These are phyloP conservation scores for Anthopleura sola DNA, from an alignment of 64 coral and sea anemone species.

Conservation along the genomic window DNA sequence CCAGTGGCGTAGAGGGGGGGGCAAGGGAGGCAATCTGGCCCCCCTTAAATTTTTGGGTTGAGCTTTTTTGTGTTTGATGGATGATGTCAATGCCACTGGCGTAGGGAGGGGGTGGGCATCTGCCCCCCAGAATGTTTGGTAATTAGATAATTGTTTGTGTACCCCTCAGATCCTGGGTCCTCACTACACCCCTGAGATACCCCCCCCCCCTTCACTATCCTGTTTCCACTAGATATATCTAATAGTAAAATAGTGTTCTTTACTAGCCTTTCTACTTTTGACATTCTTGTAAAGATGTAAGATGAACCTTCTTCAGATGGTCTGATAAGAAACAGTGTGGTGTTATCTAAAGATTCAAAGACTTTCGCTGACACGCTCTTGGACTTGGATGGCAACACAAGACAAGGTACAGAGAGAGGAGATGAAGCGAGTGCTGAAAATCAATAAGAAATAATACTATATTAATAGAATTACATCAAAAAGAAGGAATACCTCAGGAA, in stretches of 20 bases:
- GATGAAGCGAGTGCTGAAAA: slow-evolving; percentile 27
- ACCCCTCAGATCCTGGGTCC: no score
- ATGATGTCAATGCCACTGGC: no score
- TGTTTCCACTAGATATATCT: no score
- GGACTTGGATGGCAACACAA: slow-evolving; percentile 22
- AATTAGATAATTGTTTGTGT: no score
- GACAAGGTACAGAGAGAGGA: slow-evolving; percentile 15
- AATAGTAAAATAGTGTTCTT: not conserved
- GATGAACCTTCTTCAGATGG: not conserved
- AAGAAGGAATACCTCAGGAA: not conserved
- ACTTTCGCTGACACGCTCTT: slow-evolving; percentile 2
- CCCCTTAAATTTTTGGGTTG: no score
- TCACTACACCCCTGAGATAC: no score
- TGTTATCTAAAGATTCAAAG: not conserved
- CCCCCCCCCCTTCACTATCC: no score
- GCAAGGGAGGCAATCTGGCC: no score
- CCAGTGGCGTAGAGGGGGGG: no score
- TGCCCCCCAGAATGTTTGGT: no score
- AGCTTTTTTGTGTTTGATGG: no score
- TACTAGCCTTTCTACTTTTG: not conserved
- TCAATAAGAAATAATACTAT: not conserved
- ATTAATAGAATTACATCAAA: not conserved
- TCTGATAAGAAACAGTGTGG: slow-evolving; percentile 20
- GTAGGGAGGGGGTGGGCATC: no score
- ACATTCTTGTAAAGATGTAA: not conserved